Conservation (phyloP, 1,140 invertebrate genomes). For the Cherax quadricarinatus region DNA sequence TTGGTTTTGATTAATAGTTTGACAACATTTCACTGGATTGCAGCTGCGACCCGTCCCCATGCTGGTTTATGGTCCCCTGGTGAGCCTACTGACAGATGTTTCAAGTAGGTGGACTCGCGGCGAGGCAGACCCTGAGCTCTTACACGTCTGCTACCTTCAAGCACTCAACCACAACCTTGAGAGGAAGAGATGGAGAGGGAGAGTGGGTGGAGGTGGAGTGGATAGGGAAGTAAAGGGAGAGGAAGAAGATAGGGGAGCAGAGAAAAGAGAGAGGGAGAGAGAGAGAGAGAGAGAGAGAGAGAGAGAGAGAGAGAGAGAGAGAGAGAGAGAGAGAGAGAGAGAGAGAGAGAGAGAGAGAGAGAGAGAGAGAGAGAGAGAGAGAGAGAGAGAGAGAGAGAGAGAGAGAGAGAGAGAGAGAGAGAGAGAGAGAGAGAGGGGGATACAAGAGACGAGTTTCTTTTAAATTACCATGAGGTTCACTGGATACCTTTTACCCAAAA, state of each 20-base stretch:
- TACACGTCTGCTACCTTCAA: background rate
- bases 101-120: no score
- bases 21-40: no score
- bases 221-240: no score
- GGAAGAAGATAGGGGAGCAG: no score
- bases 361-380: conserved; percentile 7
- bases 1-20: no score
- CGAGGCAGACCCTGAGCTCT: no score
- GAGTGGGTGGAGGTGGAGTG: no score
- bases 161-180: background rate
- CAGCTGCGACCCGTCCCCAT: no score
- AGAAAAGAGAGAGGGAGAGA: conserved; percentile 17
- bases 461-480: background rate
- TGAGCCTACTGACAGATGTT: no score
- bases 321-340: conserved; percentile 33
- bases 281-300: conserved; percentile 36
- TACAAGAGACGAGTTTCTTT: background rate
- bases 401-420: conserved; percentile 22
- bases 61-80: no score
- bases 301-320: conserved; percentile 35
- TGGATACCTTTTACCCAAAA: no score
- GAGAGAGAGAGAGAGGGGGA: background rate
- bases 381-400: conserved; percentile 11
- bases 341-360: conserved; percentile 24
- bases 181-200: background rate